Evolutionary conservation across 2,113 vertebrate species (phyloP).

Genomic region (Pelobates fuscus): DNA sequence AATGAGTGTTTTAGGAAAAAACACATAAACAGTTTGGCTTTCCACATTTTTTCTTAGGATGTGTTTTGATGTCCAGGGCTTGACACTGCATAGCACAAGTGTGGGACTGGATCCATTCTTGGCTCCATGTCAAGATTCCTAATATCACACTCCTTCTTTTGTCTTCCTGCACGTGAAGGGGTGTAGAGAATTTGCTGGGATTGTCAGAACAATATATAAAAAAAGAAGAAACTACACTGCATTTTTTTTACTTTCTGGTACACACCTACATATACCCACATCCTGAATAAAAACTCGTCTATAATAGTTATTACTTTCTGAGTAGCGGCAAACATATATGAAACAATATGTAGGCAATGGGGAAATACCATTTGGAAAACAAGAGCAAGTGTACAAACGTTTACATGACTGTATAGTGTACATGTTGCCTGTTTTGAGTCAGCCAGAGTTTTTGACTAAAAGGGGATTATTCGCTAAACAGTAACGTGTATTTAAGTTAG

Average conservation of each 20-base stretch:
- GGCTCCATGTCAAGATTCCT: constrained; percentile 14
- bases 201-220: constrained; percentile 1
- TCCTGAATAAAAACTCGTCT: not conserved
- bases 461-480: no score
- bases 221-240: not conserved
- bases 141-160: constrained; percentile 27
- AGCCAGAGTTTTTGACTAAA: no score
- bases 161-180: constrained; percentile 16
- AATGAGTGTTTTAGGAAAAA: no score
- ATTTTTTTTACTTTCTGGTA: not conserved
- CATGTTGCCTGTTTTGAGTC: no score
- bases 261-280: not conserved
- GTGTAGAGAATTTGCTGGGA: constrained; percentile 26
- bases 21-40: not conserved
- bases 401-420: no score
- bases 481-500: no score
- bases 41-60: constrained; percentile 14
- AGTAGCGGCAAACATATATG: not conserved
- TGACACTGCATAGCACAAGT: not conserved
- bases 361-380: no score
- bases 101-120: not conserved
- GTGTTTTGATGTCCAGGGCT: not conserved
- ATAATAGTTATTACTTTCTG: not conserved
- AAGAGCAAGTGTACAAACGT: no score
- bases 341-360: not conserved